A percentile compares a stretch with the other conserved stretches of the same genome.
Evolutionary conservation across 2,888 invertebrate species (phyloP).

Genomic region (Melieria crassipennis): DNA sequence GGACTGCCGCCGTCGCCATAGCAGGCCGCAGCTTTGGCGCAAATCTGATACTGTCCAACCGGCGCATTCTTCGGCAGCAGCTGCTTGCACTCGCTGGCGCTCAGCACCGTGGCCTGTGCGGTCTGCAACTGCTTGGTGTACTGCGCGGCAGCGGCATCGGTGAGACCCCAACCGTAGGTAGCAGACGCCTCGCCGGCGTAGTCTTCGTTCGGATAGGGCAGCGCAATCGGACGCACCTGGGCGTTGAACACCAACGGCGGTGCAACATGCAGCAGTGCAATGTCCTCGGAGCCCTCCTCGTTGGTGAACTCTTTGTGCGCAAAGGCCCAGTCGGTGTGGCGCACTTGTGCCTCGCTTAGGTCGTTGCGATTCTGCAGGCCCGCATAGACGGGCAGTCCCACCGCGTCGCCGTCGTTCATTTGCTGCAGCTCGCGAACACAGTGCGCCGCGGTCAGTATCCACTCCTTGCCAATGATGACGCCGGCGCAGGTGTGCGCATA

Average conservation of each 20-base stretch:
- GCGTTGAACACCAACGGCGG: constrained; percentile 55
- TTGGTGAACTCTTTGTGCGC: constrained; percentile 61
- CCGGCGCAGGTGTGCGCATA: constrained; percentile 66
- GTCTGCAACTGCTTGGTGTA: constrained; percentile 52
- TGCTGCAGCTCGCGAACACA: constrained; percentile 48
- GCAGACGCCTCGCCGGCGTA: constrained; percentile 45
- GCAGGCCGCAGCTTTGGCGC: constrained; percentile 50
- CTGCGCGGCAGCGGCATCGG: constrained; percentile 42
- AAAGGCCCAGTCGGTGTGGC: constrained; percentile 54
- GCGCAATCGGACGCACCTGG: constrained; percentile 58
- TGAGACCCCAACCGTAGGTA: constrained; percentile 56
- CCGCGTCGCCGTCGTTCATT: constrained; percentile 37
- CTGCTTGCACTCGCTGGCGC: constrained; percentile 41
- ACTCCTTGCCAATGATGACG: constrained; percentile 61
- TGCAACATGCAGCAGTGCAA: constrained; percentile 67
- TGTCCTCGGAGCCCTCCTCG: constrained; percentile 67
- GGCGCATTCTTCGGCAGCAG: constrained; percentile 51
- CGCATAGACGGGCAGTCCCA: constrained; percentile 53
- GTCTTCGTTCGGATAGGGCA: constrained; percentile 57
- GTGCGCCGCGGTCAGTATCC: constrained; percentile 65
- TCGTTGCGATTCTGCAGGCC: constrained; percentile 51
- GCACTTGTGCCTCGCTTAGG: constrained; percentile 51
- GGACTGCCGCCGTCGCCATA: constrained; percentile 58
- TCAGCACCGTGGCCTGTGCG: constrained; percentile 46
- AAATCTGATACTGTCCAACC: constrained; percentile 46